Conservation (phyloP, 2,888 invertebrate genomes). For the Tenthredo distinguenda region DNA sequence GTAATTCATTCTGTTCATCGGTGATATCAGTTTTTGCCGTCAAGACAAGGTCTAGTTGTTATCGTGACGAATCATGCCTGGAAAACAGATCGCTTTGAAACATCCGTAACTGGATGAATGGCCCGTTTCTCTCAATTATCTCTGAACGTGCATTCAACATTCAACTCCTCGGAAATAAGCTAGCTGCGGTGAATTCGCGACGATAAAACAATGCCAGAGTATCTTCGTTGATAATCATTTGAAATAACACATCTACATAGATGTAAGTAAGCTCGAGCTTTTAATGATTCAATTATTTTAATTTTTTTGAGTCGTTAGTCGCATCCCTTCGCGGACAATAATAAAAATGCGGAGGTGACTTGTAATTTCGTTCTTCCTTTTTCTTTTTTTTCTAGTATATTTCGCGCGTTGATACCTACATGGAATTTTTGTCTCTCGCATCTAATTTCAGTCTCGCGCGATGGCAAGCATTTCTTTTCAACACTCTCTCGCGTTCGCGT, state of each 20-base stretch:
- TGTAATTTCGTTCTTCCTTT: background rate
- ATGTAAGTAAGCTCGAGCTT: background rate
- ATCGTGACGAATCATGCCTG: too few species aligned
- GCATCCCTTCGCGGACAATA: background rate
- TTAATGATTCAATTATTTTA: background rate
- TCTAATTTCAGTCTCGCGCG: background rate
- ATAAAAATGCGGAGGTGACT: background rate
- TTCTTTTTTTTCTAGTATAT: background rate
- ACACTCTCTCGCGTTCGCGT: background rate
- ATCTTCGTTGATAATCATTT: background rate
- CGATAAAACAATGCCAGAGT: too few species aligned
- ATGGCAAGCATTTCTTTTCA: constrained; percentile 3
- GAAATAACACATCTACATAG: background rate
- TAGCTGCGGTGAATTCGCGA: too few species aligned
- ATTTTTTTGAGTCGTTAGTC: background rate
- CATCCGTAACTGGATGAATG: too few species aligned
- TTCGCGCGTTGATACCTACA: background rate
- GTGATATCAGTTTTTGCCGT: too few species aligned
- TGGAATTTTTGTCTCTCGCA: constrained; percentile 2
- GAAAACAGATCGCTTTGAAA: too few species aligned
- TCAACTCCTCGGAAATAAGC: too few species aligned
- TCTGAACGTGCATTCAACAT: too few species aligned
- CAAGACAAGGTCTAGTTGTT: too few species aligned
- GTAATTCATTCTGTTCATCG: too few species aligned
- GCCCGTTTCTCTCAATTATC: too few species aligned